Base-by-base conservation (phyloP, 2,113 vertebrate genomes). In the Phyllostomus discolor region DNA sequence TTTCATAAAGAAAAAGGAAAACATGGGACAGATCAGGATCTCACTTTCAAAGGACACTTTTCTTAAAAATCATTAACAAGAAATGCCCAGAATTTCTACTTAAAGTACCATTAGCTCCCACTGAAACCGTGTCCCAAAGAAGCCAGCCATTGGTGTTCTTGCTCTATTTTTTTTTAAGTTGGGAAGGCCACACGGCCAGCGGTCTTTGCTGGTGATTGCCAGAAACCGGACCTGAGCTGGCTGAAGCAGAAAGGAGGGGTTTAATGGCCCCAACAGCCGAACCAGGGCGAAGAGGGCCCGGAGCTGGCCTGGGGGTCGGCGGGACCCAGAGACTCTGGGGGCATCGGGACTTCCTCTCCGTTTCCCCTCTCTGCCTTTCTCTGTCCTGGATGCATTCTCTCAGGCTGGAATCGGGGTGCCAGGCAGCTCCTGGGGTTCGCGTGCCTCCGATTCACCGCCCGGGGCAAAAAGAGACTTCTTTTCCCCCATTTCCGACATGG, bases 111-210 rank as follows among this genome's bases (percentile, higher is more conserved):
- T 24, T 17, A 1, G 31, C 48, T 75, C 38, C 78, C 67, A 19
- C 7, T 38, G 59, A 69, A 59, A 38, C 24, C 46, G 24, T 15
- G 7, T 28, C 16, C 20, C 54, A 26, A 62, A 64, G 62, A 84
- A 17, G 2, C 14, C 7, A 26, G 70, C 33, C 24, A 4, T 20
- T 19, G 7, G 10, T 4, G 6, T 2, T 1, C 2, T 10, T 11
- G 31, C 5, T 11, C 4, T 10, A 43, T n/a, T 50, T 14, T 54
- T 24, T 57, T 79, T 43, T 31, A 72, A n/a, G 2, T 33, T 11
- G 43, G 57, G 22, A n/a, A 80, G 57, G 17, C 20, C n/a, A 7
- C n/a, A 7, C 9, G 1, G 20, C 64, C 72, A 73, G 9, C 43
- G 41, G 62, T 57, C 38, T 43, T 54, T 78, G 43, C 78, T 78